phyloP scores from a whole-genome alignment of 2,888 invertebrate species.

The Epinotia bilunana region DNA sequence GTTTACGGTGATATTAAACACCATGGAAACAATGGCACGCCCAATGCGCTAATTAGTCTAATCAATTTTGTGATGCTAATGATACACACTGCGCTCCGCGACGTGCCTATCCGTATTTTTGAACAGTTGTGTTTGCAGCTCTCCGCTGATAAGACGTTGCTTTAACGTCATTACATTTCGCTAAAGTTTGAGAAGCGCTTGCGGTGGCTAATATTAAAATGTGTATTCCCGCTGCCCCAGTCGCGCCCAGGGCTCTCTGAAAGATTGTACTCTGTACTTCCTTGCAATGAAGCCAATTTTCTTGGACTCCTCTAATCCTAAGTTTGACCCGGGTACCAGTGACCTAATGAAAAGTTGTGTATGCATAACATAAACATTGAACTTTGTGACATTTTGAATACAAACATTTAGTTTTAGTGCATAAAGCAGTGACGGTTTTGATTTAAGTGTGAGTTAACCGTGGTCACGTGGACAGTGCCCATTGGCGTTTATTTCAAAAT shows the following conservation, averaged over 20 bases:
- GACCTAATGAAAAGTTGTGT: slow-evolving; percentile 74
- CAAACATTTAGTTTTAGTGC: slow-evolving; percentile 54
- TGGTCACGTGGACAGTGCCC: slow-evolving; percentile 55
- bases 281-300: slow-evolving; percentile 71
- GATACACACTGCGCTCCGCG: slow-evolving; percentile 53
- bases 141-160: slow-evolving; percentile 49
- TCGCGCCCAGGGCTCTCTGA: slow-evolving; percentile 74
- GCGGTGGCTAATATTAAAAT: slow-evolving; percentile 81
- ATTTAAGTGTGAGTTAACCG: slow-evolving; percentile 57
- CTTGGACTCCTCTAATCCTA: slow-evolving; percentile 63
- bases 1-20: slow-evolving; percentile 46
- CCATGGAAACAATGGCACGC: slow-evolving; percentile 60
- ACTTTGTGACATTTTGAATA: slow-evolving; percentile 49
- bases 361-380: slow-evolving; percentile 72
- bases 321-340: slow-evolving; percentile 59
- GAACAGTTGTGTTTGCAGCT: slow-evolving; percentile 50
- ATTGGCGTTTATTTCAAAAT: slow-evolving; percentile 67
- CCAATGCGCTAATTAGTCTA: slow-evolving; percentile 58
- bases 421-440: slow-evolving; percentile 53
- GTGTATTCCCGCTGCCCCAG: slow-evolving; percentile 80
- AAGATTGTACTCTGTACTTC: slow-evolving; percentile 65
- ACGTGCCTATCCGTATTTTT: slow-evolving; percentile 44
- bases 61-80: slow-evolving; percentile 59
- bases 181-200: slow-evolving; percentile 70
- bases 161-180: neutral